phyloP scores from a whole-genome alignment of 1,140 invertebrate species.

The Lepidurus apus region DNA sequence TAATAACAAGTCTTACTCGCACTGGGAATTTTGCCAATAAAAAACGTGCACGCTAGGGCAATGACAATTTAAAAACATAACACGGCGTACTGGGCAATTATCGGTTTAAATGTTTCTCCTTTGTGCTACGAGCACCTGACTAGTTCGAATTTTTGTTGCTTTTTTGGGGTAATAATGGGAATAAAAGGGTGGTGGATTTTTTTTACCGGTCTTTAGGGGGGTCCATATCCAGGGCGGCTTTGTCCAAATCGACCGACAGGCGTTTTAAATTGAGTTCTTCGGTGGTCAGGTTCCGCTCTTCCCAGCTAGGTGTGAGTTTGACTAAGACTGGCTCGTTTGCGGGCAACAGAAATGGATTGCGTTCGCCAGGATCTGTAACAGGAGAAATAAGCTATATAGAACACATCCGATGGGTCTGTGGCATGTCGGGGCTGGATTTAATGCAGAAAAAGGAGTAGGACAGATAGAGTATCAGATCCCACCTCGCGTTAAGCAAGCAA shows the following conservation, averaged over 20 bases:
- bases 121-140: too few relatives aligned
- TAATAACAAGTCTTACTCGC: too few relatives aligned
- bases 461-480: not conserved
- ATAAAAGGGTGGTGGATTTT: too few relatives aligned
- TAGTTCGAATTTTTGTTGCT: too few relatives aligned
- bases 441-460: not conserved
- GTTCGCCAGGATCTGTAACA: conserved; percentile 35
- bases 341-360: conserved; percentile 36
- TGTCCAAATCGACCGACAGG: conserved; percentile 60
- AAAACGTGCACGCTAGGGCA: too few relatives aligned
- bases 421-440: not conserved
- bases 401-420: not conserved
- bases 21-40: too few relatives aligned
- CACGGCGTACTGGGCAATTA: too few relatives aligned
- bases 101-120: too few relatives aligned
- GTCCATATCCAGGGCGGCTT: conserved; percentile 61
- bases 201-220: conserved; percentile 64
- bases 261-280: conserved; percentile 77
- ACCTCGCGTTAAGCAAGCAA: too few relatives aligned
- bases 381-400: not conserved
- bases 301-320: conserved; percentile 75
- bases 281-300: conserved; percentile 72
- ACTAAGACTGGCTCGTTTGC: conserved; percentile 58
- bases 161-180: too few relatives aligned
- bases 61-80: too few relatives aligned